Conservation (phyloP, 2,888 invertebrate species). For the Dusona sp. region DNA sequence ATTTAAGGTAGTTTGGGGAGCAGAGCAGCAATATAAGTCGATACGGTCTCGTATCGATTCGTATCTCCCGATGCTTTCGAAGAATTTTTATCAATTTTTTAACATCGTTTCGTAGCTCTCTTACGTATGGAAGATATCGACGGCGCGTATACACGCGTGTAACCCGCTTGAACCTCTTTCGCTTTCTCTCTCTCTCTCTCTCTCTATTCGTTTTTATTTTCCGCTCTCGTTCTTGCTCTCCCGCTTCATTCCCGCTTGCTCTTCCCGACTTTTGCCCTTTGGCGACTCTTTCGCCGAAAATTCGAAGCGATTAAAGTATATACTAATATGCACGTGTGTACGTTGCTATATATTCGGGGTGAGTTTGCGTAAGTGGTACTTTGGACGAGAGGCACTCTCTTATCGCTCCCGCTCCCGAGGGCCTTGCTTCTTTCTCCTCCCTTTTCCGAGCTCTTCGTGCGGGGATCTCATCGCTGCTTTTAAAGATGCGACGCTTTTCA, state of each 20-base stretch:
- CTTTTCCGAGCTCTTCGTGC: constrained; percentile 8
- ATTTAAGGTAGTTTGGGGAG: neutral
- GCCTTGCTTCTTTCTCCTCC: constrained; percentile 20
- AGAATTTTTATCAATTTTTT: constrained; percentile 60
- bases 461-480: neutral
- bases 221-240: constrained; percentile 44
- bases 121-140: neutral
- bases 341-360: constrained; percentile 41
- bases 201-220: constrained; percentile 4
- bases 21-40: neutral
- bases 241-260: constrained; percentile 17
- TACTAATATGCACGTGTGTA: constrained; percentile 55
- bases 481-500: constrained; percentile 13
- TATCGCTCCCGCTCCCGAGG: constrained; percentile 66
- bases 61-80: constrained; percentile 58
- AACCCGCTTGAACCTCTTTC: constrained; percentile 20
- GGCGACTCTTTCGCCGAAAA: constrained; percentile 68
- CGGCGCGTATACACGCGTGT: constrained; percentile 17
- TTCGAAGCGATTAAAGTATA: constrained; percentile 68
- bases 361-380: constrained; percentile 66
- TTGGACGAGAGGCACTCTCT: constrained; percentile 52
- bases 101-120: constrained; percentile 23
- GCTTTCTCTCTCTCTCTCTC: constrained; percentile 12
- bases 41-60: constrained; percentile 39
- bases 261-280: constrained; percentile 57